Evolutionary conservation across 2,113 vertebrate genomes (phyloP).

Genomic region (Tragulus kanchil): DNA sequence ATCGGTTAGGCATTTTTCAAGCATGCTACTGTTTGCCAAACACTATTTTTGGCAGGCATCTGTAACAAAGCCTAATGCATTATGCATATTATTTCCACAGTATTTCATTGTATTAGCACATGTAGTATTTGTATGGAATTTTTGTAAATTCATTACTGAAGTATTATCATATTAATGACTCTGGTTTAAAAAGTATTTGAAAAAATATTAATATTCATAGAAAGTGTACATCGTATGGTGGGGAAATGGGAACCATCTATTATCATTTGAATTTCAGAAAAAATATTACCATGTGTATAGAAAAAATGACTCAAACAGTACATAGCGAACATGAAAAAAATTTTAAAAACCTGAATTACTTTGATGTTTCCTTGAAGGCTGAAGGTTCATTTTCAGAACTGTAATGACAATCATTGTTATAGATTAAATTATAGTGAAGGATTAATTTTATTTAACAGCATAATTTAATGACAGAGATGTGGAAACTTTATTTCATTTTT

Average conservation of each 20-base stretch:
- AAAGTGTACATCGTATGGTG: not conserved
- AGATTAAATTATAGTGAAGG: constrained; percentile 59
- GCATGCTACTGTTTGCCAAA: constrained; percentile 79
- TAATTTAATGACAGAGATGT: constrained; percentile 13
- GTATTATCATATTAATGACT: constrained; percentile 83
- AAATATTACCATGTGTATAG: constrained; percentile 59
- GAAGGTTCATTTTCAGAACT: constrained; percentile 49
- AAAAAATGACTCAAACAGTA: constrained; percentile 44
- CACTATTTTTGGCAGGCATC: constrained; percentile 81
- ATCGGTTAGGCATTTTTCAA: constrained; percentile 76
- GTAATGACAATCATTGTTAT: constrained; percentile 50
- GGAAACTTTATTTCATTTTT: constrained; percentile 5
- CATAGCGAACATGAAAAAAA: not conserved
- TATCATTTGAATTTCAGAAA: constrained; percentile 62
- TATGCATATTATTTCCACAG: constrained; percentile 72
- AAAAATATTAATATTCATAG: constrained; percentile 63
- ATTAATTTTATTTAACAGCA: constrained; percentile 41
- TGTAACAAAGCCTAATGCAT: constrained; percentile 83
- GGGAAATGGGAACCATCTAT: constrained; percentile 47
- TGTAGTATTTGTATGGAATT: constrained; percentile 80
- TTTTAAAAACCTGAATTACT: not conserved
- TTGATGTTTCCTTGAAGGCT: constrained; percentile 59
- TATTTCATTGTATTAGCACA: constrained; percentile 79
- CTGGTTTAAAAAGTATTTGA: constrained; percentile 64
- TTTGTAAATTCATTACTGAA: constrained; percentile 80